Evolutionary conservation across 2,113 vertebrate species (phyloP), one percentile per base, ranked within the genome.

Genomic region (Thomomys bottae): DNA sequence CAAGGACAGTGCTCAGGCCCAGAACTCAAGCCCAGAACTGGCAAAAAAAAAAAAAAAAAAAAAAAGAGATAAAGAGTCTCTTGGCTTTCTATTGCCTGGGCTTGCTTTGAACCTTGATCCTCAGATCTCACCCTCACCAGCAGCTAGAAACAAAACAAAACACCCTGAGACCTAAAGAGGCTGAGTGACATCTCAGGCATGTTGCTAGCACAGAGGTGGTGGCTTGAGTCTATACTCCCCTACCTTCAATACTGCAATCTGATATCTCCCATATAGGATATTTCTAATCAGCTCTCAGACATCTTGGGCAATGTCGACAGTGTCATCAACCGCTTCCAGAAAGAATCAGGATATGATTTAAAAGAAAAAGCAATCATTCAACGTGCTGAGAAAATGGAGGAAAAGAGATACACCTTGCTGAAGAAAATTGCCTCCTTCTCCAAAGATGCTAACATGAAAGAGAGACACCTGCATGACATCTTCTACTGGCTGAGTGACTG

Each of bases 391-490:
- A 83, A 81, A 63, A 97, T 90, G 77, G 80, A 86, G 67, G 93
- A 88, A 38, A 96, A 92, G 57, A 96, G 96, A 92, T 96, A 93
- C 80, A 83, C 92, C 86, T 93, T 97, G 77, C 73, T 96, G 72
- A 90, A 96, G 77, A 97, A 97, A 94, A 94, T 95, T 34, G 87
- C 96, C 49, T 96, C 96, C 38, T 94, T 96, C 68, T 95, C 95
- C 38, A 75, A 92, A 87, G 96, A 90, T 8, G 95, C 95, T 78
- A 78, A 95, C 49, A 86, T 40, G 5, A 97, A 96, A 71, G 96
- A 97, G 73, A 94, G 87, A 66, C 80, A 95, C 42, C 88, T 97
- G 23, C 84, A 87, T 36, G 96, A 96, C 38, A 92, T 96, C 57
- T 90, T 96, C 64, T 40, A 0, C 64, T 96, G 96, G 96, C 86